These are phyloP conservation scores for Cetoscarus ocellatus DNA, from an alignment of 2,797 vertebrate species.

Conservation along the genomic window DNA sequence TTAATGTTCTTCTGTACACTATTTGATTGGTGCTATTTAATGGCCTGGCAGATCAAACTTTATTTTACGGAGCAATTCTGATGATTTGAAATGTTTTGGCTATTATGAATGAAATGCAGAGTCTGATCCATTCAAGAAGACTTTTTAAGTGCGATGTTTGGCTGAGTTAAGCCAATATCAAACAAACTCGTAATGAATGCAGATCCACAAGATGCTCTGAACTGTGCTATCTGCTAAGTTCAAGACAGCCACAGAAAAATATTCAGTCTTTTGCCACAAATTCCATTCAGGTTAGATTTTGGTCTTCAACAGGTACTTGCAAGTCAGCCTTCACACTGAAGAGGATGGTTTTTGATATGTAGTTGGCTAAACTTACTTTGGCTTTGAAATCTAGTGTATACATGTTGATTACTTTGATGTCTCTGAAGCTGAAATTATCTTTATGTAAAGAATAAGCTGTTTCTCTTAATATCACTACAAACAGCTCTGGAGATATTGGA, in stretches of 20 bases:
- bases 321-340: no score
- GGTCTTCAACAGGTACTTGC: constrained; percentile 19
- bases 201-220: constrained; percentile 38
- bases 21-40: constrained; percentile 75
- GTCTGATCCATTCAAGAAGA: constrained; percentile 51
- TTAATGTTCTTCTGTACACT: constrained; percentile 64
- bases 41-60: constrained; percentile 71
- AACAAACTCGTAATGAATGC: constrained; percentile 67
- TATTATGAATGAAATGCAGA: constrained; percentile 52
- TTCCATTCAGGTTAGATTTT: constrained; percentile 2
- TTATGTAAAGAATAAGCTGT: no score
- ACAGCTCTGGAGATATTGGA: no score
- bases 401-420: no score
- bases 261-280: neutral
- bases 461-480: no score
- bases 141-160: constrained; percentile 64
- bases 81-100: constrained; percentile 69
- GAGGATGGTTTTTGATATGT: no score
- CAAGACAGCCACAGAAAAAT: neutral
- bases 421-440: no score
- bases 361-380: no score
- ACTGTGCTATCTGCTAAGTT: constrained; percentile 4
- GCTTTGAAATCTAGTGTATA: no score
- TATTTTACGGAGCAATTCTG: constrained; percentile 53
- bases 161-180: constrained; percentile 65